Conservation (phyloP, 2,888 invertebrate species). For the Rotaria macrura region DNA sequence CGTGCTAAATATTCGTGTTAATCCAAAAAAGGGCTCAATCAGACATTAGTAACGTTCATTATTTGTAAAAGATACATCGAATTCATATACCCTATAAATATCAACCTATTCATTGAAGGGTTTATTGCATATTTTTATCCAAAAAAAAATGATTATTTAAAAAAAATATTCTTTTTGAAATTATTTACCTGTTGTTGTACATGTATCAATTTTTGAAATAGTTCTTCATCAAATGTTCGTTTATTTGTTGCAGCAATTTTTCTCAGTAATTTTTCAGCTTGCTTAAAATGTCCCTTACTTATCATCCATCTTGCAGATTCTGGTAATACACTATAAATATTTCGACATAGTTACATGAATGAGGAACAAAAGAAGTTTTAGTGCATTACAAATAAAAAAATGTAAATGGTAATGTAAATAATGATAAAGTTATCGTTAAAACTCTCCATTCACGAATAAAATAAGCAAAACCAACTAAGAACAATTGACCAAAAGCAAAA, state of each 20-base stretch:
- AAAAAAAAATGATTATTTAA: too few relatives aligned
- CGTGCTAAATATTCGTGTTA: too few relatives aligned
- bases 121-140: too few relatives aligned
- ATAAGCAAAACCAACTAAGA: slow-evolving; percentile 27
- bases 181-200: not conserved
- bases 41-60: too few relatives aligned
- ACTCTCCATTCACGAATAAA: slow-evolving; percentile 31
- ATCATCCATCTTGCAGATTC: slow-evolving; percentile 33
- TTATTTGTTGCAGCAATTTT: slow-evolving; percentile 27
- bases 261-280: slow-evolving; percentile 22
- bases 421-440: not conserved
- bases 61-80: too few relatives aligned
- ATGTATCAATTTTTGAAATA: not conserved
- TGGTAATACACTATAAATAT: slow-evolving; percentile 22
- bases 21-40: too few relatives aligned
- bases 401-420: slow-evolving; percentile 27
- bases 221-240: not conserved
- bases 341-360: not conserved
- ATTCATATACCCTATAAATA: too few relatives aligned
- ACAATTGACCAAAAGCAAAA: slow-evolving; percentile 26
- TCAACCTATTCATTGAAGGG: too few relatives aligned
- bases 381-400: slow-evolving; percentile 38
- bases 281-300: slow-evolving; percentile 17
- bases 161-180: too few relatives aligned
- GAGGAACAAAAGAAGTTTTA: not conserved